phyloP scores from a whole-genome alignment of 2,888 invertebrate species.

The Anthophora plumipes region DNA sequence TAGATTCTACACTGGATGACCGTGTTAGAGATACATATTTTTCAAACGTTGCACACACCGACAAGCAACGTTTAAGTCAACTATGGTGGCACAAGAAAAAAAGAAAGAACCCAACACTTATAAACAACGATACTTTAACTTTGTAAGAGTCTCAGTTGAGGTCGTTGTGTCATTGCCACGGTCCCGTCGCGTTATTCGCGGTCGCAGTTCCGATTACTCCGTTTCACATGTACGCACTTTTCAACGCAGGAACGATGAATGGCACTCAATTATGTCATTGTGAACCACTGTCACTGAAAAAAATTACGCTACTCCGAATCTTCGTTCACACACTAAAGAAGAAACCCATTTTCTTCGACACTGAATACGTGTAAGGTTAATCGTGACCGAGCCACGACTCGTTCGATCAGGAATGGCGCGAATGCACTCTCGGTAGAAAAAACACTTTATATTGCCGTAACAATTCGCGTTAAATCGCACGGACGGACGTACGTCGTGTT shows the following conservation, averaged over 20 bases:
- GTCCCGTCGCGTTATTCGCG: conserved; percentile 57
- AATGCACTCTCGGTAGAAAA: conserved; percentile 65
- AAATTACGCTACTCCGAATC: conserved; percentile 47
- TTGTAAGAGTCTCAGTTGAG: conserved; percentile 44
- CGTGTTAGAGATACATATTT: background rate
- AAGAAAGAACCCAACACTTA: conserved; percentile 1
- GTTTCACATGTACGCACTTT: conserved; percentile 59
- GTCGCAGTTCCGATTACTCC: conserved; percentile 63
- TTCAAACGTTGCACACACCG: background rate
- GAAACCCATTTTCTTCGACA: conserved; percentile 64
- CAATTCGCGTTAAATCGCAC: conserved; percentile 75
- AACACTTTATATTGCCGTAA: conserved; percentile 66
- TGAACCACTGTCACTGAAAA: conserved; percentile 62
- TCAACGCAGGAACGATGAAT: conserved; percentile 48
- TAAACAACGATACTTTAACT: conserved; percentile 15
- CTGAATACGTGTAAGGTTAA: conserved; percentile 62
- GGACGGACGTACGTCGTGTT: conserved; percentile 76
- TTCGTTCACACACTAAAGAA: conserved; percentile 58
- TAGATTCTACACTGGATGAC: conserved; percentile 11
- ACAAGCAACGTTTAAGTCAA: conserved; percentile 1
- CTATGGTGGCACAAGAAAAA: conserved; percentile 8
- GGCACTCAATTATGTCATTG: conserved; percentile 69
- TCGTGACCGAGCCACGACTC: conserved; percentile 56
- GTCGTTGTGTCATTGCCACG: conserved; percentile 69
- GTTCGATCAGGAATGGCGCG: conserved; percentile 72